Evolutionary conservation across 2,888 invertebrate species (phyloP).

Genomic region (Neocrepidodera transversa): DNA sequence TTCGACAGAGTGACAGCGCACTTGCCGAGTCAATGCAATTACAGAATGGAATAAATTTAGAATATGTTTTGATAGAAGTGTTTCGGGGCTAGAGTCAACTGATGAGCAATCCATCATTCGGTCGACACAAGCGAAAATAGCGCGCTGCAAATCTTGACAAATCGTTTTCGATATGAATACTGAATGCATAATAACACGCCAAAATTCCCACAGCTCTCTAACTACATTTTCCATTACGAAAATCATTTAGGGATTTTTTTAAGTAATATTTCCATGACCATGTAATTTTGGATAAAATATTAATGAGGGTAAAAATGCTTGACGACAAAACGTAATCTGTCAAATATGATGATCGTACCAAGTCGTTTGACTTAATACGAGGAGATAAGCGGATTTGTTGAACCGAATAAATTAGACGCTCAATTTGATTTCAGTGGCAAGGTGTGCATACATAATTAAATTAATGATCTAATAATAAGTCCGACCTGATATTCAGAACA

Average conservation of each 20-base stretch:
- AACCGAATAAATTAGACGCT: conserved; percentile 42
- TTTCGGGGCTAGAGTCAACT: conserved; percentile 55
- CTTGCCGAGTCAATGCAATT: conserved; percentile 52
- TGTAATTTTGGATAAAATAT: conserved; percentile 41
- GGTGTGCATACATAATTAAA: conserved; percentile 41
- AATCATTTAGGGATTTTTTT: conserved; percentile 36
- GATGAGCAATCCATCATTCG: conserved; percentile 57
- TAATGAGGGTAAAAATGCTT: conserved; percentile 38
- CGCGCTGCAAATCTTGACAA: conserved; percentile 60
- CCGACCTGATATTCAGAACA: conserved; percentile 23
- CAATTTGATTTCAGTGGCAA: conserved; percentile 39
- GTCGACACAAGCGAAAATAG: conserved; percentile 51
- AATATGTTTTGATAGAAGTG: conserved; percentile 57
- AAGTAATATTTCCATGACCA: conserved; percentile 35
- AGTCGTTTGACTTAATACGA: conserved; percentile 30
- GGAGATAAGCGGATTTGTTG: conserved; percentile 38
- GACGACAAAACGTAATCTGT: conserved; percentile 39
- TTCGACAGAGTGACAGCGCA: conserved; percentile 46
- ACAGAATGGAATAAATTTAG: conserved; percentile 54
- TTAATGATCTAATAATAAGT: conserved; percentile 37
- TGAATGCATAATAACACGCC: conserved; percentile 53
- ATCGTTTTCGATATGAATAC: conserved; percentile 60
- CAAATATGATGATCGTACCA: conserved; percentile 32
- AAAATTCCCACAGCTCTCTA: conserved; percentile 31
- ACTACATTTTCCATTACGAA: conserved; percentile 30